phyloP scores from a whole-genome alignment of 1,140 invertebrate species.

The Brachionus koreanus region DNA sequence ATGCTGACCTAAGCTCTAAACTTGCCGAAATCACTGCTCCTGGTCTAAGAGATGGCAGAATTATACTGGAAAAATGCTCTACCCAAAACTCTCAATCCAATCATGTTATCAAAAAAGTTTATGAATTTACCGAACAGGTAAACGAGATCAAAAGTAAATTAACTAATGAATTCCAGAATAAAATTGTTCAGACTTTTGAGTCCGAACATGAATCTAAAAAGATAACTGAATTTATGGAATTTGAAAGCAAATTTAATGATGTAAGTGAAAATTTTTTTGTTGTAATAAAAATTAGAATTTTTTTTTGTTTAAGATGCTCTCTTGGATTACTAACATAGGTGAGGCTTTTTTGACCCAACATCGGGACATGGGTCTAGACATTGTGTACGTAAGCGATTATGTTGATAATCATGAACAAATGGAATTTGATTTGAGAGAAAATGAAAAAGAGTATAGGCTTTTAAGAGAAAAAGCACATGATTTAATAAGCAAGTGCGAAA shows the following conservation, averaged over 20 bases:
- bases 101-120: conserved; percentile 60
- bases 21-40: conserved; percentile 67
- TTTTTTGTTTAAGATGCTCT: conserved; percentile 60
- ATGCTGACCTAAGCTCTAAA: conserved; percentile 64
- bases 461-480: neutral
- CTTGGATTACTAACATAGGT: conserved; percentile 69
- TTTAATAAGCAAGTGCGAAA: neutral
- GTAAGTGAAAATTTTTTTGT: conserved; percentile 55
- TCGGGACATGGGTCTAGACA: conserved; percentile 70
- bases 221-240: conserved; percentile 61
- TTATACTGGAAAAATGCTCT: conserved; percentile 67
- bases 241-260: conserved; percentile 69
- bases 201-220: neutral
- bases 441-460: neutral
- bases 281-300: neutral
- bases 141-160: conserved; percentile 19
- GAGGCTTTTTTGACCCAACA: conserved; percentile 71
- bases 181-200: neutral
- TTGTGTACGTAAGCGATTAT: conserved; percentile 70
- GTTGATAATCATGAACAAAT: conserved; percentile 71
- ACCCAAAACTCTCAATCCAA: conserved; percentile 66
- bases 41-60: conserved; percentile 68
- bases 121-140: conserved; percentile 38
- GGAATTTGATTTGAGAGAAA: conserved; percentile 65
- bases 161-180: conserved; percentile 14